Conservation (phyloP, 2,113 vertebrate species). For the Macaca nemestrina region DNA sequence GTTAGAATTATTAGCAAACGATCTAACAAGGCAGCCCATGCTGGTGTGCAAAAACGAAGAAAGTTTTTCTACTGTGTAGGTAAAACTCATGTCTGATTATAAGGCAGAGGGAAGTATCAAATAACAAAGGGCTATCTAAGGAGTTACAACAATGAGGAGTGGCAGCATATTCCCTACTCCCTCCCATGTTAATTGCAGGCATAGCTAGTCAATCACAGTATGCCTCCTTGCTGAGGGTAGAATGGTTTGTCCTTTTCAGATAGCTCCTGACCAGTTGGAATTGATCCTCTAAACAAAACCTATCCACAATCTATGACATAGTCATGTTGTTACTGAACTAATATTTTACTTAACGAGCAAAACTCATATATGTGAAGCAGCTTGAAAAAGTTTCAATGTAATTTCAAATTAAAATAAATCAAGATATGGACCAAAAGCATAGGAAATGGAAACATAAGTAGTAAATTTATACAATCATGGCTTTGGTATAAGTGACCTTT, state of each 20-base stretch:
- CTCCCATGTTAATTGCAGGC: rapidly evolving
- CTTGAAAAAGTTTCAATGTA: background rate
- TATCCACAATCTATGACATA: background rate
- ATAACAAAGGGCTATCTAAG: background rate
- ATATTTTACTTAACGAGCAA: background rate
- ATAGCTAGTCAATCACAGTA: background rate
- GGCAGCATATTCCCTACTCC: background rate
- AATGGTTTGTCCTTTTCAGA: background rate
- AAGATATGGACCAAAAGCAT: background rate
- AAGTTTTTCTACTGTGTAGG: background rate
- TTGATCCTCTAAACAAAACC: background rate
- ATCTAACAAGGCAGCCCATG: background rate
- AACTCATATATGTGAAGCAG: background rate
- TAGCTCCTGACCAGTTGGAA: background rate
- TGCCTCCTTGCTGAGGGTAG: background rate
- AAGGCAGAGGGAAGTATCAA: background rate
- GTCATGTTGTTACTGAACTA: background rate
- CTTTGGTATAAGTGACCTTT: background rate
- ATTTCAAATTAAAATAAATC: constrained; percentile 31
- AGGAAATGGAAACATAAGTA: background rate
- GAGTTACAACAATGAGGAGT: background rate
- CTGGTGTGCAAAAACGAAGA: background rate
- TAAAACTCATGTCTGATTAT: background rate
- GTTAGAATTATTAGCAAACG: background rate
- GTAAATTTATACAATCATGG: background rate